phyloP scores from a whole-genome alignment of 2,888 invertebrate species.

The Neocrepidodera transversa region DNA sequence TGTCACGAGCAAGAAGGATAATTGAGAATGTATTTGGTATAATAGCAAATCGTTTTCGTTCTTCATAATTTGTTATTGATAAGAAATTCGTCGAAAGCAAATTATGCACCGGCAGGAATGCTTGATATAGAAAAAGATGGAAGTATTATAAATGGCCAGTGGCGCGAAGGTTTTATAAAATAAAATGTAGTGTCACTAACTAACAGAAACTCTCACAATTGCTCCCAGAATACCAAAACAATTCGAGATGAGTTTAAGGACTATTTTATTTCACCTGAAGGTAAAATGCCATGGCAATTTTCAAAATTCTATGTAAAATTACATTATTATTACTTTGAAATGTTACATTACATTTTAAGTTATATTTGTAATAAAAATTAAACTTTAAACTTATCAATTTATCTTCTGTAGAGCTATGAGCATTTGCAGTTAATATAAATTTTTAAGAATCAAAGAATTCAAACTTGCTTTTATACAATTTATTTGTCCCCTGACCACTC shows the following conservation, averaged over 20 bases:
- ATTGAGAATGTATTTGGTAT: conserved; percentile 18
- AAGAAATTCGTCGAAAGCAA: not conserved
- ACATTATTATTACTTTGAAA: too few relatives aligned
- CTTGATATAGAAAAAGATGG: conserved; percentile 17
- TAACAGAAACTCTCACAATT: not conserved
- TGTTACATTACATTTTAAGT: too few relatives aligned
- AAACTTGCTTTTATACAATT: too few relatives aligned
- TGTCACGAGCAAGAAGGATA: conserved; percentile 8
- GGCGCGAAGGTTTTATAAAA: not conserved
- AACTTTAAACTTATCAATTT: too few relatives aligned
- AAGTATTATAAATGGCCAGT: not conserved
- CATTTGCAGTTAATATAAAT: too few relatives aligned
- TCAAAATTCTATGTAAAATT: not conserved
- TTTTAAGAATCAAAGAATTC: too few relatives aligned
- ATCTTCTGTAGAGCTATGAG: too few relatives aligned
- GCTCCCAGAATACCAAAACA: not conserved
- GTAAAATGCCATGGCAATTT: not conserved
- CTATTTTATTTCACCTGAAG: not conserved
- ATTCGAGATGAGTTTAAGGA: not conserved
- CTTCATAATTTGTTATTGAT: conserved; percentile 20
- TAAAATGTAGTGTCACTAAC: not conserved
- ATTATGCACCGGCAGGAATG: conserved; percentile 7
- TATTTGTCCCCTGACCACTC: too few relatives aligned
- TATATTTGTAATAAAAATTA: too few relatives aligned
- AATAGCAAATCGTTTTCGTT: conserved; percentile 15